Evolutionary conservation across 2,113 vertebrate species (phyloP), one percentile per base, ranked within the genome.

Genomic region (Xiphophorus couchianus): DNA sequence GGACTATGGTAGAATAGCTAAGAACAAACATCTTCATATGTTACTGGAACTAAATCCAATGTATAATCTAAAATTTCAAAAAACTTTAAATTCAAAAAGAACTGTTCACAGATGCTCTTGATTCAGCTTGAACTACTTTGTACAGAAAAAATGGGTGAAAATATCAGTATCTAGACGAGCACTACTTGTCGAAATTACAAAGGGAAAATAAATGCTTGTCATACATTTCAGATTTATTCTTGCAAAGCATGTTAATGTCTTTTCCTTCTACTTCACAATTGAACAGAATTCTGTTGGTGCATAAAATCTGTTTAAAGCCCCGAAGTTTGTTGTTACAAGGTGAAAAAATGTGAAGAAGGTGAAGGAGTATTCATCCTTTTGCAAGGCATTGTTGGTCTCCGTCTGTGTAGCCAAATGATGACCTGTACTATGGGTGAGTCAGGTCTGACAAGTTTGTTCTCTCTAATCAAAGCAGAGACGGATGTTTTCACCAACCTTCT

Each of bases 391-490:
- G 44, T 78, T 84, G 78, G 27, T 75, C 30, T 74, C 30, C 54
- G 69, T 69, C 25, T 81, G 29, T 71, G 27, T 8, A 88, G 63
- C 39, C 71, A 14, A 75, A 25, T 66, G n/a, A 71, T 44, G 71
- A 69, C 81, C 62, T 81, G 78, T 65, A 65, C 74, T 81, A 30
- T 58, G 33, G 71, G 77, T 75, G 31, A 70, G 74, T 90, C 85
- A 84, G 81, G 88, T 90, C 82, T 60, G 58, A 68, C 66, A 67
- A 35, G 69, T 76, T 79, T 69, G 7, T 30, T 29, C 28, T 22
- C 42, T 78, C 74, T 64, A 64, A 66, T 77, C 73, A 25, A 30
- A 15, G 29, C 39, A 77, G 66, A 75, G 42, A 60, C n/a, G 27
- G 33, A 39, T 72, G 22, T 69, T 66, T 83, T 78, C 69, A 28